phyloP scores from a whole-genome alignment of 2,113 vertebrate genomes.

The Coracopsis vasa region DNA sequence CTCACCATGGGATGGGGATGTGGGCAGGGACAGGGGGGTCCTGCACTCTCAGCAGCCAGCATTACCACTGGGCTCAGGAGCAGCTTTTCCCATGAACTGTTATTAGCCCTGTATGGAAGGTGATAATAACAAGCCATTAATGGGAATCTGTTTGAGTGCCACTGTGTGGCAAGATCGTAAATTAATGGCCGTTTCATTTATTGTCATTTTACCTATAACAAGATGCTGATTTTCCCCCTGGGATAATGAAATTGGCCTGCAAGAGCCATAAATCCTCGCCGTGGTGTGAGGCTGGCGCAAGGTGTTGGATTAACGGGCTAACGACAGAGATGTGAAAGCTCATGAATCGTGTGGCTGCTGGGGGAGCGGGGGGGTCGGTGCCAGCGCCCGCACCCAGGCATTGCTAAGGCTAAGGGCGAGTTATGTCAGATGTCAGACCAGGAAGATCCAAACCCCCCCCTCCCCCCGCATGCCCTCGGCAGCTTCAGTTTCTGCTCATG shows the following conservation, averaged over 20 bases:
- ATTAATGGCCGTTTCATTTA: constrained; percentile 57
- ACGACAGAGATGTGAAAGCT: constrained; percentile 11
- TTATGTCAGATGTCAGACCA: background rate
- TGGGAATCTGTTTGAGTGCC: constrained; percentile 48
- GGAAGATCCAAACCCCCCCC: background rate
- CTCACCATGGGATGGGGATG: background rate
- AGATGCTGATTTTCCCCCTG: constrained; percentile 50
- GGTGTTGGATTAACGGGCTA: constrained; percentile 15
- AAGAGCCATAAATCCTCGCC: constrained; percentile 50
- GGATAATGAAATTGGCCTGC: constrained; percentile 59
- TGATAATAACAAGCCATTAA: constrained; percentile 31
- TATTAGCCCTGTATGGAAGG: constrained; percentile 31
- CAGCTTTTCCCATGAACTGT: background rate
- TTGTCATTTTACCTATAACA: constrained; percentile 62
- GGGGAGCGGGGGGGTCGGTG: background rate
- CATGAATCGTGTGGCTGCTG: background rate
- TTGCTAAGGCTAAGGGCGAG: fast-evolving
- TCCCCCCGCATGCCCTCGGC: background rate
- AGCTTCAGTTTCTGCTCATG: background rate
- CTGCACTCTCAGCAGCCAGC: background rate
- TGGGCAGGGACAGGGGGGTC: background rate
- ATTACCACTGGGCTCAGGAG: background rate
- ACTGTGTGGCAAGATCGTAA: constrained; percentile 17
- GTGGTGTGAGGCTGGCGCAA: background rate
- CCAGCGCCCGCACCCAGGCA: fast-evolving